Base-by-base conservation (phyloP, 2,888 invertebrate species). In the Macrophya alboannulata region DNA sequence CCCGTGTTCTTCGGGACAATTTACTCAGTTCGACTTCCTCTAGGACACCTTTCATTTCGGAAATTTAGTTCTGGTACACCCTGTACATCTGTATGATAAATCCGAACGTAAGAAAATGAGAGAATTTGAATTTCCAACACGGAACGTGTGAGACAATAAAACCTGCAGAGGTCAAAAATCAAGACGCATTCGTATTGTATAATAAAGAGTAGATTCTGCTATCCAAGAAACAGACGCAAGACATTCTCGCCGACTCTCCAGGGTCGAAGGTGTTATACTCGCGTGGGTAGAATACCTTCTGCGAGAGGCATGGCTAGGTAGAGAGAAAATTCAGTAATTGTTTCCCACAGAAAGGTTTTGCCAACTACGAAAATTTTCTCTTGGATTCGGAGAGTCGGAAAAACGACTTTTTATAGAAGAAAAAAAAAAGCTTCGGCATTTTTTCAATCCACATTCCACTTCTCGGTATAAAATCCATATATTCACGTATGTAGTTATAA, bases 241-340 rank as follows among this genome's bases (percentile, higher is more conserved):
- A 37, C 31, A 17, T 68, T 68, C 25, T 25, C 68, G 17, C 31
- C 17, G 68, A 68, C 68, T 68, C 68, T 68, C 25, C 37, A 68
- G 68, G 68, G 68, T 68, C 68, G 68, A 68, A 68, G 68, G 68
- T 68, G 68, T 68, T 68, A 31, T 31, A 37, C 68, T 68, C 68
- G 68, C 68, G 68, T 68, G 68, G 68, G 68, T 37, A 37, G 68
- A 68, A 68, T 68, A 37, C 68, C 68, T 68, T 68, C 68, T 37
- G 1, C 1, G 55, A 55, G 5, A 5, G 15, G 5, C 4, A 31
- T 4, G 25, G 25, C n/a, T n/a, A 25, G 68, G 68, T 17, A 37
- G 68, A 25, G 1, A 55, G 68, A 37, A 68, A 68, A 31, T 65
- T 65, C 65, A 65, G 68, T 68, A 68, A 68, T 68, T 68, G 68